Percentiles rank a stretch among this genome's conserved stretches.
These are phyloP conservation scores for Hippocampus kuda DNA, from an alignment of 2,797 vertebrate species.

Conservation along the genomic window DNA sequence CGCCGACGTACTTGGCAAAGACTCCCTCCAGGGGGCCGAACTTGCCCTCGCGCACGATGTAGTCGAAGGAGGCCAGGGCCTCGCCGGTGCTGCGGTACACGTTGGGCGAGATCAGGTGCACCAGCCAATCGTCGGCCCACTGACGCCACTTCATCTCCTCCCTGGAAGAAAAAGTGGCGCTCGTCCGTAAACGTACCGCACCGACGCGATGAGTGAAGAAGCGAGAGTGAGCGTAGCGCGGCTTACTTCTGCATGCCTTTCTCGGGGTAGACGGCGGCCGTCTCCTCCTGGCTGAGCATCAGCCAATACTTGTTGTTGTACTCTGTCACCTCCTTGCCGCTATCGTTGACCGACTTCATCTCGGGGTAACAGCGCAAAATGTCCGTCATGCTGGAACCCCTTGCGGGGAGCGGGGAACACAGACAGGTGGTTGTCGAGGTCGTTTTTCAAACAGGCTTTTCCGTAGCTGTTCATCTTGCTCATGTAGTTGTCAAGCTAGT, in stretches of 20 bases:
- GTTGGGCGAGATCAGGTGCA: slow-evolving; percentile 95
- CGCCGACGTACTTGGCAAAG: slow-evolving; percentile 92
- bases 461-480: too few relatives aligned
- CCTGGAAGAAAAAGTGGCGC: slow-evolving; percentile 48
- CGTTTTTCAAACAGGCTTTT: not conserved
- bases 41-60: slow-evolving; percentile 93
- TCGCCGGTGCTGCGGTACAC: slow-evolving; percentile 85
- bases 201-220: too few relatives aligned
- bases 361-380: slow-evolving; percentile 81
- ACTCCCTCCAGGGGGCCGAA: slow-evolving; percentile 80
- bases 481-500: too few relatives aligned
- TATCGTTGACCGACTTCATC: slow-evolving; percentile 73
- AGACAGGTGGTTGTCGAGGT: not conserved
- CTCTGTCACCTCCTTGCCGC: slow-evolving; percentile 80
- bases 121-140: slow-evolving; percentile 91
- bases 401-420: not conserved
- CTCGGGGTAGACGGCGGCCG: slow-evolving; percentile 60
- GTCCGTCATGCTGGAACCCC: slow-evolving; percentile 60
- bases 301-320: slow-evolving; percentile 96
- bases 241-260: slow-evolving; percentile 79
- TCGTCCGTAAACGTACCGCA: too few relatives aligned
- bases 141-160: slow-evolving; percentile 95
- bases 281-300: slow-evolving; percentile 80
- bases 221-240: too few relatives aligned
- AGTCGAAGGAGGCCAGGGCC: slow-evolving; percentile 89